These are phyloP conservation scores for Aplodontia rufa DNA, from an alignment of 2,113 vertebrate species.

Conservation along the genomic window DNA sequence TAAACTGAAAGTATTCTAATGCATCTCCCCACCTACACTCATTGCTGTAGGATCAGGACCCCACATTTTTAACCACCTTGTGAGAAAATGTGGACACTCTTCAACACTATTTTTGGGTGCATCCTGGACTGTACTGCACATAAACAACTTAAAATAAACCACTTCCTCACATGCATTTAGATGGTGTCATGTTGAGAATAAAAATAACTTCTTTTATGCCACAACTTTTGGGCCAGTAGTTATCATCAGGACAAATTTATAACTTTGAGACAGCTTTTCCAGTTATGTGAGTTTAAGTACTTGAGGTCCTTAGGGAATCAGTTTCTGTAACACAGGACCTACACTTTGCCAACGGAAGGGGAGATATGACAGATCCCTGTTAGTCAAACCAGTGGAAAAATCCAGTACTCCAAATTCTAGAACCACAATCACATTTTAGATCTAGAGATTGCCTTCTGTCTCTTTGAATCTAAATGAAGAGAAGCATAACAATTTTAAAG, in stretches of 20 bases:
- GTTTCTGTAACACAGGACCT: neutral
- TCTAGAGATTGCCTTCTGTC: conserved; percentile 27
- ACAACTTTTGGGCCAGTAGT: neutral
- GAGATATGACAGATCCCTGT: neutral
- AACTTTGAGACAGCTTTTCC: neutral
- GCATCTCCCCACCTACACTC: neutral
- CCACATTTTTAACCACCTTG: neutral
- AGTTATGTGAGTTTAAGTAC: neutral
- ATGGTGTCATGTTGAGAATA: neutral
- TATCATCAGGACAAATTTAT: neutral
- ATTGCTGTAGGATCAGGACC: neutral
- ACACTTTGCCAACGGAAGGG: neutral
- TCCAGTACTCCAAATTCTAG: neutral
- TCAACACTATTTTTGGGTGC: neutral
- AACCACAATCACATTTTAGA: conserved; percentile 13
- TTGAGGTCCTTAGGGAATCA: neutral
- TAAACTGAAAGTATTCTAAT: neutral
- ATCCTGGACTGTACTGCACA: neutral
- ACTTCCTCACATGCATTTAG: neutral
- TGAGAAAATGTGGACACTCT: neutral
- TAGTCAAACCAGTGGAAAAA: neutral
- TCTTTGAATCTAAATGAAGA: conserved; percentile 59
- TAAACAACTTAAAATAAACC: neutral
- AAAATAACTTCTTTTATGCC: conserved; percentile 11
- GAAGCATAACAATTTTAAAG: conserved; percentile 6